phyloP scores from a whole-genome alignment of 2,113 vertebrate genomes.

The Cygnus buccinator region DNA sequence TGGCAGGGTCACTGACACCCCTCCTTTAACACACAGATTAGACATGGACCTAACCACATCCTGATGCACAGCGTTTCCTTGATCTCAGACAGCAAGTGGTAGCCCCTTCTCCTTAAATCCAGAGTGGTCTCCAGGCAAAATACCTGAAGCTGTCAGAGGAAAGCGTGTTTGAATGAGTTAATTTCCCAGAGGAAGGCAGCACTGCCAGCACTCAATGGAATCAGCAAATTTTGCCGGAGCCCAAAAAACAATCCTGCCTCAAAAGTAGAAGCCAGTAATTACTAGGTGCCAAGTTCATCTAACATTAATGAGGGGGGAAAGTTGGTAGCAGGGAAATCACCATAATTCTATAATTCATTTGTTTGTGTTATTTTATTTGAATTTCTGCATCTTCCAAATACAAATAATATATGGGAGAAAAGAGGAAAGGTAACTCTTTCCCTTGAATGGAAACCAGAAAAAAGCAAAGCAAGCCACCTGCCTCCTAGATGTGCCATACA shows the following conservation, averaged over 20 bases:
- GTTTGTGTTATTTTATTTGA: not conserved
- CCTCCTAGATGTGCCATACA: not conserved
- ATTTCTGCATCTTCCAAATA: not conserved
- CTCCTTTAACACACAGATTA: not conserved
- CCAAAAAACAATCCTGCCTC: slow-evolving; percentile 16
- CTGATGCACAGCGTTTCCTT: not conserved
- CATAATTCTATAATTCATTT: slow-evolving; percentile 1
- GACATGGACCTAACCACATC: not conserved
- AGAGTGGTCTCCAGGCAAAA: not conserved
- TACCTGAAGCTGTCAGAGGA: not conserved
- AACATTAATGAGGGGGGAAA: slow-evolving; percentile 18
- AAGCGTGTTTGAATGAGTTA: not conserved
- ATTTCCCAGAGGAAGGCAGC: not conserved
- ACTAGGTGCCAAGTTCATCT: slow-evolving; percentile 40
- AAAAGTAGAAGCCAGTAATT: slow-evolving; percentile 43
- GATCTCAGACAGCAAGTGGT: not conserved
- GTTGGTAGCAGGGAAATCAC: slow-evolving; percentile 7
- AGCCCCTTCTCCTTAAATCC: not conserved
- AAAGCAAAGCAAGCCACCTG: not conserved
- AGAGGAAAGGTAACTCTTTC: not conserved
- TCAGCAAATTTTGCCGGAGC: slow-evolving; percentile 28
- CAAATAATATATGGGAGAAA: not conserved
- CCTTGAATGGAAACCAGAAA: not conserved
- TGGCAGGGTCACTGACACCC: slow-evolving; percentile 1
- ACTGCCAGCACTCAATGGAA: not conserved